These are phyloP conservation scores for Meandrusa payeni DNA, from an alignment of 2,888 invertebrate species.

Conservation along the genomic window DNA sequence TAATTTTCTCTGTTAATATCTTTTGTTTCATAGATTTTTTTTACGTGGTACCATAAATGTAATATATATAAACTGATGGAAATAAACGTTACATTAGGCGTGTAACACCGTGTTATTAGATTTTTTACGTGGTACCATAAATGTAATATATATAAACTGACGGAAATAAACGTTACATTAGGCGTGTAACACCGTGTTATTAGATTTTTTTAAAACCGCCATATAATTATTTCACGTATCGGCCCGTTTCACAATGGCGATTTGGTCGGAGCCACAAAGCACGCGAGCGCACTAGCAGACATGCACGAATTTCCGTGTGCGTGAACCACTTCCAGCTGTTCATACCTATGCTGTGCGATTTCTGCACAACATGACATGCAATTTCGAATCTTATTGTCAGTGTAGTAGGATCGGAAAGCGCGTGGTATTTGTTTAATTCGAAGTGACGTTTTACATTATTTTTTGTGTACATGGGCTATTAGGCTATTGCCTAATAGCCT, in stretches of 20 bases:
- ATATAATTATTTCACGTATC: conserved; percentile 35
- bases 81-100: conserved; percentile 37
- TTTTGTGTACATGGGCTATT: conserved; percentile 15
- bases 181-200: conserved; percentile 37
- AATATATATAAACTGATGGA: conserved; percentile 20
- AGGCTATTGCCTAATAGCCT: too few species aligned
- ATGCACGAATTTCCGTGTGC: conserved; percentile 53
- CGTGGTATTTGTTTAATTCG: conserved; percentile 3
- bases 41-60: too few species aligned
- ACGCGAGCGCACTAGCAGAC: conserved; percentile 36
- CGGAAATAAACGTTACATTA: conserved; percentile 36
- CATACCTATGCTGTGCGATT: conserved; percentile 2
- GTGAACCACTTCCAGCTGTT: conserved; percentile 24
- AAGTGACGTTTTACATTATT: conserved; percentile 13
- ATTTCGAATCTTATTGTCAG: not conserved
- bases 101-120: conserved; percentile 36
- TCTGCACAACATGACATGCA: not conserved
- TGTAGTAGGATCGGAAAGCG: not conserved
- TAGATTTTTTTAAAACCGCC: conserved; percentile 30
- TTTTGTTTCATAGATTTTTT: too few species aligned
- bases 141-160: conserved; percentile 2
- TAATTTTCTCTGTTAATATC: too few species aligned
- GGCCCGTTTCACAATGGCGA: conserved; percentile 43
- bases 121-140: too few species aligned
- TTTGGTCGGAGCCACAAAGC: conserved; percentile 29